Base-by-base conservation (phyloP, 1,140 invertebrate species). In the Diachasma alloeum region DNA sequence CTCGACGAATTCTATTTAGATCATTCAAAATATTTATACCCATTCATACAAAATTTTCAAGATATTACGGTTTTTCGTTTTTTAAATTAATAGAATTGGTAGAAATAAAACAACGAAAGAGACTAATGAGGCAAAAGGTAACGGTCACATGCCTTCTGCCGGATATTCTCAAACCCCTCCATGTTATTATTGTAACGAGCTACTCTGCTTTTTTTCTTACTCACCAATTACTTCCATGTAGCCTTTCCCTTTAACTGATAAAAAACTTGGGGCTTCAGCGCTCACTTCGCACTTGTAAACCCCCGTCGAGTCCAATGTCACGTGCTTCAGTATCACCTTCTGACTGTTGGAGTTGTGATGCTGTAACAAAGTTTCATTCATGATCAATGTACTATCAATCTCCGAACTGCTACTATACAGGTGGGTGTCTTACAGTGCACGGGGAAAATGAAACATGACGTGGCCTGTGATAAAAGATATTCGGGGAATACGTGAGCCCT, bases 231-330 rank as follows among this genome's bases (percentile, higher is more conserved):
- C 92, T 86, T 94, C 92, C 93, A 95, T 92, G 74, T 91, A 88
- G 11, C 92, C 92, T 83, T 94, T 93, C 72, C 92, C 92, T 63
- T 92, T 91, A 8, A 92, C 93, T 1, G 92, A 93, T 11, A 91
- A 90, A 84, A 95, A 96, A 69, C 91, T 92, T 22, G 94, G 94
- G 19, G 91, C 93, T 87, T 96, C 95, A 0, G 93, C 94, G 72
- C 93, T 95, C 75, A 96, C 93, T 88, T 96, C 94, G 84, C 95
- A 96, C 80, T 91, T 91, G 88, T 94, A 96, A 19, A 91, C 81
- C 3, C 94, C 95, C 19, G 91, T 93, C 1, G 93, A 92, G 83
- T 92, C 91, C 66, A 94, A 89, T 42, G 90, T 93, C 8, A 95
- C 91, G 39, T 91, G 88, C 70, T 90, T 89, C 24, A 96, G 86